Evolutionary conservation across 2,888 invertebrate genomes (phyloP).

Genomic region (Pelosia muscerda): DNA sequence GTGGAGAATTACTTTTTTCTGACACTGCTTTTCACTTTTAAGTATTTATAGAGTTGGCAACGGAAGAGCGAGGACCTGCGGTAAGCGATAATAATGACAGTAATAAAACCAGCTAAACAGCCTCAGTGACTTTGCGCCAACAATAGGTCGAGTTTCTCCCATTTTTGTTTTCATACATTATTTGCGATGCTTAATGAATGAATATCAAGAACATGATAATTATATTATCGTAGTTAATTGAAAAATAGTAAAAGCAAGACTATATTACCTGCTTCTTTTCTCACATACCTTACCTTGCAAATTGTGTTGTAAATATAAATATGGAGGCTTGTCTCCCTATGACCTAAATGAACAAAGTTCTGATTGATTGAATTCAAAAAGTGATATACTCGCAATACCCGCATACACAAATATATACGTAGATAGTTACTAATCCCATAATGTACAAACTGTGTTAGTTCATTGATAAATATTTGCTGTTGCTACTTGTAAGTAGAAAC

Average conservation of each 20-base stretch:
- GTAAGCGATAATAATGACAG: background rate
- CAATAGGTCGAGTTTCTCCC: background rate
- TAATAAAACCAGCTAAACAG: background rate
- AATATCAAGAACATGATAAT: background rate
- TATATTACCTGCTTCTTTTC: background rate
- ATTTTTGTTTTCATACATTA: background rate
- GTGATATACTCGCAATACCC: background rate
- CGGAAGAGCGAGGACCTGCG: background rate
- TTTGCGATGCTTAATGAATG: background rate
- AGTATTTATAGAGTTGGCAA: constrained; percentile 2
- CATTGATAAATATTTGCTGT: background rate
- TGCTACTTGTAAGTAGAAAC: no score
- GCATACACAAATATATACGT: background rate
- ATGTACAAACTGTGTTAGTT: constrained; percentile 4
- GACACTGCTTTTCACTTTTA: background rate
- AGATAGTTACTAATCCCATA: background rate
- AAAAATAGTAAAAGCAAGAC: background rate
- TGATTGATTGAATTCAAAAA: constrained; percentile 1
- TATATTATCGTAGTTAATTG: background rate
- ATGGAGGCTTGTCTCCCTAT: background rate
- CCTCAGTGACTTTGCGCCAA: background rate
- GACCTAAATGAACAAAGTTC: background rate
- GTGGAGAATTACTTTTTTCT: background rate
- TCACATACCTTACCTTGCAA: background rate
- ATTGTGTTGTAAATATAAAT: background rate